These are phyloP conservation scores for Phrixothrix hirtus DNA, from an alignment of 2,888 invertebrate species.

Conservation along the genomic window DNA sequence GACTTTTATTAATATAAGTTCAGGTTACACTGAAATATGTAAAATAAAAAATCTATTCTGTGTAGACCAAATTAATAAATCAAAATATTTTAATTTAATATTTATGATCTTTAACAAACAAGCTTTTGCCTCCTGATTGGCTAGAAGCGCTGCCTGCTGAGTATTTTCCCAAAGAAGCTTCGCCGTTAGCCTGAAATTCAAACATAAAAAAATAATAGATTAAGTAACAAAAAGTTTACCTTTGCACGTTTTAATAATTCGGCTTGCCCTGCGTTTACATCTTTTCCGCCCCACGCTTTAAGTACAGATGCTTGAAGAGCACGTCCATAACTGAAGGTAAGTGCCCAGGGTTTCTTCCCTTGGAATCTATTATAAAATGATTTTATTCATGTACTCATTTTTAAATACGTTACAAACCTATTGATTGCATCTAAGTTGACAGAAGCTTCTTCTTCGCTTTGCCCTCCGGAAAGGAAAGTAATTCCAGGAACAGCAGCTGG, in stretches of 20 bases:
- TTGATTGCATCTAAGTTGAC: conserved; percentile 95
- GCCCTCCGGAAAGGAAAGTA: conserved; percentile 95
- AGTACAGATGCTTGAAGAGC: conserved; percentile 94
- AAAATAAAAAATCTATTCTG: conserved; percentile 53
- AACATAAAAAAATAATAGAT: not conserved
- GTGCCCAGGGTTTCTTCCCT: conserved; percentile 88
- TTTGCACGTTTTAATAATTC: conserved; percentile 88
- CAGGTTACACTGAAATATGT: too few relatives aligned
- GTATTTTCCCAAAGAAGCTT: conserved; percentile 90
- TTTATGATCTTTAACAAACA: not conserved
- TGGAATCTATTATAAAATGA: conserved; percentile 59
- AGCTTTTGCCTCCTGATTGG: not conserved
- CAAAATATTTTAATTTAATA: not conserved
- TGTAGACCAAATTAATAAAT: not conserved
- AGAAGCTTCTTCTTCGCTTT: conserved; percentile 94
- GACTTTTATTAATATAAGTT: too few relatives aligned
- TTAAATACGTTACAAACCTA: too few relatives aligned
- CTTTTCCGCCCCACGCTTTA: conserved; percentile 89
- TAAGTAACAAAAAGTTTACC: conserved; percentile 53
- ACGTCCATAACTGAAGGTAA: conserved; percentile 95
- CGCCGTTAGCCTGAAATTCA: conserved; percentile 80
- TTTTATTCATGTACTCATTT: too few relatives aligned
- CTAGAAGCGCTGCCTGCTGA: conserved; percentile 55
- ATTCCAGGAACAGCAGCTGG: conserved; percentile 93
- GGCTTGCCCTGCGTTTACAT: conserved; percentile 82